Percentiles rank a stretch among this genome's conserved stretches.
phyloP scores from a whole-genome alignment of 2,797 vertebrate genomes.

The Hippoglossus hippoglossus region DNA sequence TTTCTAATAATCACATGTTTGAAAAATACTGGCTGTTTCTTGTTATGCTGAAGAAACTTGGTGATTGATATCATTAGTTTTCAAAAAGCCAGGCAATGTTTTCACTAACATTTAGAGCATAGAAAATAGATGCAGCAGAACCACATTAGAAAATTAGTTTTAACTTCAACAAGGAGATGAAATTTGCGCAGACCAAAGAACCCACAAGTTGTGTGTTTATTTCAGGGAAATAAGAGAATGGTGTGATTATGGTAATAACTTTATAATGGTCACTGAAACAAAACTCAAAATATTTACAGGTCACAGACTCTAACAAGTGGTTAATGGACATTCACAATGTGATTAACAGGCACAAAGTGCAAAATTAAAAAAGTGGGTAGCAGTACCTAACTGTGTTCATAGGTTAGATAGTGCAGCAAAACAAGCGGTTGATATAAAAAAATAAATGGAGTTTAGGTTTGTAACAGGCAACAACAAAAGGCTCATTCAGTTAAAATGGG shows the following conservation, averaged over 20 bases:
- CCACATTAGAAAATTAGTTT: slow-evolving; percentile 8
- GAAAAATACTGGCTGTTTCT: slow-evolving; percentile 17
- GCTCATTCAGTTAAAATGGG: neutral
- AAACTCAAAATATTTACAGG: slow-evolving; percentile 20
- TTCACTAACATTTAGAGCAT: neutral
- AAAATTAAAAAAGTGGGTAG: neutral
- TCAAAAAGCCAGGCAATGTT: slow-evolving; percentile 14
- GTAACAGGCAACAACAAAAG: slow-evolving; percentile 8
- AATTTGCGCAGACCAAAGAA: slow-evolving; percentile 12
- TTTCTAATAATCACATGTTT: neutral
- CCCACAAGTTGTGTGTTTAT: slow-evolving; percentile 31
- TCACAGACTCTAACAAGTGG: slow-evolving; percentile 55
- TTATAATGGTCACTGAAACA: neutral
- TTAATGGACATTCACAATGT: slow-evolving; percentile 27
- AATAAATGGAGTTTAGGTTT: slow-evolving; percentile 5
- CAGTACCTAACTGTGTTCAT: neutral
- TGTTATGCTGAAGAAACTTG: neutral
- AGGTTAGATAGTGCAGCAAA: neutral
- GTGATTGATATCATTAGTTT: neutral
- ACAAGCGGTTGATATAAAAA: neutral
- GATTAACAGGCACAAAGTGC: neutral
- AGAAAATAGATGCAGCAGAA: neutral
- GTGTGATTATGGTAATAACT: neutral
- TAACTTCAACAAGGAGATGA: neutral
- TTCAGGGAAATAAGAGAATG: slow-evolving; percentile 39